These are phyloP conservation scores for Nematostella vectensis DNA, from an alignment of 92 coral and sea anemone genomes.

Conservation along the genomic window DNA sequence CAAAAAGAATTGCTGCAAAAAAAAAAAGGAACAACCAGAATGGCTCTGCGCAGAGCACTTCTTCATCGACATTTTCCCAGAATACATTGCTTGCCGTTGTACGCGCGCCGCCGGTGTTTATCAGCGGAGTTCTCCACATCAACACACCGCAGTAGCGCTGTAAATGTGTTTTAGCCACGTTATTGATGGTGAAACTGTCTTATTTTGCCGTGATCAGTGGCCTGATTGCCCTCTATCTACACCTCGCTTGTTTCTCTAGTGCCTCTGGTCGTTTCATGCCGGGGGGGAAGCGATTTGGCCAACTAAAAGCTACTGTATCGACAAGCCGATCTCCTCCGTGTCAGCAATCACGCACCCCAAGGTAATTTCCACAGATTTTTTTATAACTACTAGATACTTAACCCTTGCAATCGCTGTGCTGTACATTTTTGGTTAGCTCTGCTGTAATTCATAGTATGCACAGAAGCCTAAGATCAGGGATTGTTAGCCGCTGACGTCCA, in stretches of 20 bases:
- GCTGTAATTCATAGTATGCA: neutral
- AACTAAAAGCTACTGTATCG: slow-evolving; percentile 61
- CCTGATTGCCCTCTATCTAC: slow-evolving; percentile 58
- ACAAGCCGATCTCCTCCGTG: slow-evolving; percentile 54
- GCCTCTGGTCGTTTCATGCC: slow-evolving; percentile 91
- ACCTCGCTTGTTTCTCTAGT: slow-evolving; percentile 42
- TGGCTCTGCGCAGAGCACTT: no score
- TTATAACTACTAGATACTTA: slow-evolving; percentile 1
- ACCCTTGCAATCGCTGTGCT: neutral
- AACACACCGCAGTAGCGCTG: neutral
- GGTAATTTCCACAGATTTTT: slow-evolving; percentile 50
- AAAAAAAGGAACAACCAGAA: no score
- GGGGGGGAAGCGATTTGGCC: slow-evolving; percentile 87
- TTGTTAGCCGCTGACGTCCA: no score
- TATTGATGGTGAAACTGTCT: slow-evolving; percentile 69
- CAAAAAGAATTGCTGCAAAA: no score
- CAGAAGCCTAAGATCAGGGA: no score
- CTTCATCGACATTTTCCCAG: neutral
- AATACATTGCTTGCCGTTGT: neutral
- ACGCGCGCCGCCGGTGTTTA: neutral
- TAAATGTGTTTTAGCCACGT: neutral
- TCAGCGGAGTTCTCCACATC: neutral
- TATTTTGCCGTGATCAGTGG: slow-evolving; percentile 38
- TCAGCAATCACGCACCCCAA: slow-evolving; percentile 13
- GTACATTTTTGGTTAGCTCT: neutral